Base-by-base conservation (phyloP, 2,113 vertebrate species). In the Lampris megalopsis region DNA sequence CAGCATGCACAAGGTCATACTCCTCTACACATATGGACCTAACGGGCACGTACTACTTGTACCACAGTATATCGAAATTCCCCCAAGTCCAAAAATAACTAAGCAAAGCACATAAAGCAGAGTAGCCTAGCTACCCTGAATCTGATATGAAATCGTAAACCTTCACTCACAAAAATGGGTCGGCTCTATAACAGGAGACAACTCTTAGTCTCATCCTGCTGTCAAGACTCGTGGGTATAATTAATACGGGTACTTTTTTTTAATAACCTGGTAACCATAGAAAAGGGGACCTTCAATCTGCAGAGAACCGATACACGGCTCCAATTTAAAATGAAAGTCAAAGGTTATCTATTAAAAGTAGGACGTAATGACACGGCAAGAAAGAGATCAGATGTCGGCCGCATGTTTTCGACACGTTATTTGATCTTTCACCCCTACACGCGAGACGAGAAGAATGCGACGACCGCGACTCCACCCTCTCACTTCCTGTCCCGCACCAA, bases 401-500 rank as follows among this genome's bases (percentile, higher is more conserved):
- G 9, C 63, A 49, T 24, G 10, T 2, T 41, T n/a, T n/a, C 13
- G 42, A 56, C 35, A 45, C 13, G 38, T 7, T 60, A 64, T 35
- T 2, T 57, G 36, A 48, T 35, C 57, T 48, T 77, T 71, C 59
- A 59, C 45, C 41, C 2, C 61, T 41, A 78, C 59, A 61, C 47
- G 40, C 5, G 38, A 53, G 9, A 68, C n/a, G 53, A 47, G 9
- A 8, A 13, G 36, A 41, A 75, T 3, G 74, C 24, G 49, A 42
- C 3, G 1, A 41, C 35, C 49, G 41, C 11, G 43, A n/a, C 40
- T 56, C 2, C 5, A 48, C 61, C 45, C 60, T 38, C 37, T 52
- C 35, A 69, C 49, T 69, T 76, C 48, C 6, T 41, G 9, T 77
- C 63, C 71, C n/a, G 9, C 41, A 47, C 49, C 40, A 42, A 65